These are phyloP conservation scores for Dolichomitus sp. DNA, from an alignment of 2,888 invertebrate species.

Conservation along the genomic window DNA sequence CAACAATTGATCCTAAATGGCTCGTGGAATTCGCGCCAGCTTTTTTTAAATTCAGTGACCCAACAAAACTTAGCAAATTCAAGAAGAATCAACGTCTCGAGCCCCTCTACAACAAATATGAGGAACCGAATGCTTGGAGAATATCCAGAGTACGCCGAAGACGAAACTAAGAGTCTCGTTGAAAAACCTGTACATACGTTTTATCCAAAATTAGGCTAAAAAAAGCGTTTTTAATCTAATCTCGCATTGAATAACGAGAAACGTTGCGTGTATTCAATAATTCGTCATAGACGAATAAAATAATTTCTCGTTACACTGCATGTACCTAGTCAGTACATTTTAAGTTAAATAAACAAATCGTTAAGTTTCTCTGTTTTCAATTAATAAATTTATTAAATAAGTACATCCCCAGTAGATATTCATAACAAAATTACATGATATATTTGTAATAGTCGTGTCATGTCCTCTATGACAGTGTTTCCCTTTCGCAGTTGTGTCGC, in stretches of 20 bases:
- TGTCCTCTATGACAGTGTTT: constrained; percentile 29
- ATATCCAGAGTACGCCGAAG: constrained; percentile 97
- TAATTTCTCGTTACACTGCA: constrained; percentile 4
- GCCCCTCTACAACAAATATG: constrained; percentile 99
- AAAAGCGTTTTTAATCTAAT: neutral
- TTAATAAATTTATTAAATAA: constrained; percentile 83
- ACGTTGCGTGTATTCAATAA: neutral
- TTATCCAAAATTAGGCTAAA: neutral
- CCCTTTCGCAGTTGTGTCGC: neutral
- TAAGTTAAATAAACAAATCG: constrained; percentile 21
- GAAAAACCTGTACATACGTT: neutral
- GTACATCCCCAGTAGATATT: constrained; percentile 76
- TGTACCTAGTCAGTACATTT: constrained; percentile 36
- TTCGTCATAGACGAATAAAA: neutral
- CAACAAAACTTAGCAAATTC: constrained; percentile 98
- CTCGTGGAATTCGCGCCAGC: constrained; percentile 99
- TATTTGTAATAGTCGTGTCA: constrained; percentile 53
- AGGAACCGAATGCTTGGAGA: constrained; percentile 99
- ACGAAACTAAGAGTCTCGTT: constrained; percentile 90
- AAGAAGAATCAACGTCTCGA: constrained; percentile 99
- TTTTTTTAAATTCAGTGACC: constrained; percentile 99
- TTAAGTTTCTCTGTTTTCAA: constrained; percentile 67
- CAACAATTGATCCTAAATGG: constrained; percentile 99
- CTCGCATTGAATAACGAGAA: neutral
- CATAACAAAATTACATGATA: constrained; percentile 66